Evolutionary conservation across 92 coral and sea anemone genomes (phyloP).

Genomic region (Siderastrea siderea): DNA sequence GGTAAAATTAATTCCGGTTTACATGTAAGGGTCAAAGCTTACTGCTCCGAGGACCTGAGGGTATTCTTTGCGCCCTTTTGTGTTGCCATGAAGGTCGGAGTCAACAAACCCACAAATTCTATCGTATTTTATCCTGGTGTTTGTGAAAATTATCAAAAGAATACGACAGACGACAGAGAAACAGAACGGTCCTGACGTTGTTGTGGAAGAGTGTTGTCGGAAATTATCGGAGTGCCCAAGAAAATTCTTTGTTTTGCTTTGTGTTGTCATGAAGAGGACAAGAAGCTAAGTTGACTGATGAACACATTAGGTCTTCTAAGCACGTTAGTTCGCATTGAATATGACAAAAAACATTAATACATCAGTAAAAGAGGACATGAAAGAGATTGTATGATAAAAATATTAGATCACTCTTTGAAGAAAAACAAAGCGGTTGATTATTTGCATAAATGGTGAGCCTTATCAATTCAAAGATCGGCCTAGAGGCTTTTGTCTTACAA

Average conservation of each 20-base stretch:
- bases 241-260: not conserved
- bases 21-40: too few relatives aligned
- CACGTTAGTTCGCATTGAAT: too few relatives aligned
- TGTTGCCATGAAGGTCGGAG: slow-evolving; percentile 11
- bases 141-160: not conserved
- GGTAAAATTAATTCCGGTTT: too few relatives aligned
- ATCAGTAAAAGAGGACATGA: too few relatives aligned
- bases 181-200: not conserved
- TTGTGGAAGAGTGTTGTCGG: not conserved
- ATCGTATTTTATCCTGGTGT: not conserved
- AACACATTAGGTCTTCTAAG: too few relatives aligned
- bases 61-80: not conserved
- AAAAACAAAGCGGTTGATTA: too few relatives aligned
- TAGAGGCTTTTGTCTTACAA: not conserved
- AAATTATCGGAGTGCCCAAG: not conserved
- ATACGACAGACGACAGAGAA: too few relatives aligned
- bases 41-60: not conserved
- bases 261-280: not conserved
- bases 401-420: too few relatives aligned
- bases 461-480: too few relatives aligned
- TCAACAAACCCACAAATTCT: not conserved
- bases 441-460: too few relatives aligned
- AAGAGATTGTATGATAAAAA: too few relatives aligned
- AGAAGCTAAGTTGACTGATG: not conserved
- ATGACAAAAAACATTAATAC: too few relatives aligned